Conservation (phyloP, 1,140 invertebrate species). For the Apis cerana region DNA sequence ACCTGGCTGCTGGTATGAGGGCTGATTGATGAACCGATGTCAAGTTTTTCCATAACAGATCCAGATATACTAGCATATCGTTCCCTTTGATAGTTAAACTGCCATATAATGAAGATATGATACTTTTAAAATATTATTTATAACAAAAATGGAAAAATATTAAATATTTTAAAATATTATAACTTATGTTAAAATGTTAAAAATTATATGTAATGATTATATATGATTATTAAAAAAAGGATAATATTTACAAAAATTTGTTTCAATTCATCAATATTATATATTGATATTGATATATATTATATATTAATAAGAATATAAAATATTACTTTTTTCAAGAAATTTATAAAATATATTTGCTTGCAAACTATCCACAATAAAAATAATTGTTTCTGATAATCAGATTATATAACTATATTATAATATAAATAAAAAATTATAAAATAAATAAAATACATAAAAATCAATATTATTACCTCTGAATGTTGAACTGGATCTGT, state of each 20-base stretch:
- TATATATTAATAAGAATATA: neutral
- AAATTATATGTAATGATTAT: neutral
- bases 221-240: constrained; percentile 1
- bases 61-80: constrained; percentile 91
- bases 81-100: constrained; percentile 89
- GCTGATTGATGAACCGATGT: constrained; percentile 89
- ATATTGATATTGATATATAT: no score
- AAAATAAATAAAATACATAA: neutral
- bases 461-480: constrained; percentile 67
- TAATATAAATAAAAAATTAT: constrained; percentile 19
- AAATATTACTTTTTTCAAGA: neutral
- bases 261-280: neutral
- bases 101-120: constrained; percentile 64
- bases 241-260: neutral
- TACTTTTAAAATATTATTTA: constrained; percentile 49
- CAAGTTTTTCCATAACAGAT: constrained; percentile 90
- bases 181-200: neutral
- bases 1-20: constrained; percentile 87
- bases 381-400: constrained; percentile 9
- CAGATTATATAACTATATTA: neutral
- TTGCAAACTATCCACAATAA: constrained; percentile 6
- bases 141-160: neutral
- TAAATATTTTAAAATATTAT: neutral
- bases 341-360: constrained; percentile 26
- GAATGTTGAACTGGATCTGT: constrained; percentile 81